phyloP scores from a whole-genome alignment of 64 coral and sea anemone species.

The Astreopora myriophthalma region DNA sequence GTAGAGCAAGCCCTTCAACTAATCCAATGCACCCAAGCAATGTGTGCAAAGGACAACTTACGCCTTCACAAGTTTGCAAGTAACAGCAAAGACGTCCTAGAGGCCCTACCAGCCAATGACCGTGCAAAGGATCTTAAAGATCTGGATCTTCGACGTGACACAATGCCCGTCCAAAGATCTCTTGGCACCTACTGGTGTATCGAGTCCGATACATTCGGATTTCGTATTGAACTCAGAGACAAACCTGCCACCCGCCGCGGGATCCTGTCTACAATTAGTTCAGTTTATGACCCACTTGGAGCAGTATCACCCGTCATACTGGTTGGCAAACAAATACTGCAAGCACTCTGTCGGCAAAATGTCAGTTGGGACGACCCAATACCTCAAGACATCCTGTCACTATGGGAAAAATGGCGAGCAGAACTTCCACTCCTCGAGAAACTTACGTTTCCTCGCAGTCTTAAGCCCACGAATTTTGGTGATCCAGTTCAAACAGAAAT shows the following conservation, averaged over 20 bases:
- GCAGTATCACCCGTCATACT: slow-evolving; percentile 25
- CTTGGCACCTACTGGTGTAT: slow-evolving; percentile 69
- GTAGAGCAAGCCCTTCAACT: not conserved
- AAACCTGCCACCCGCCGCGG: slow-evolving; percentile 9
- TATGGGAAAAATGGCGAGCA: slow-evolving; percentile 63
- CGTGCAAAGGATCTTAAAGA: slow-evolving; percentile 38
- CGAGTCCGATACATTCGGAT: slow-evolving; percentile 49
- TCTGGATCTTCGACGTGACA: slow-evolving; percentile 33
- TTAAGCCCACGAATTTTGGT: slow-evolving; percentile 43
- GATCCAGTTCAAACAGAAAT: slow-evolving; percentile 1
- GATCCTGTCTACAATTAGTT: slow-evolving; percentile 38
- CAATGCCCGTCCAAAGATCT: slow-evolving; percentile 40
- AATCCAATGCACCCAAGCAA: slow-evolving; percentile 3
- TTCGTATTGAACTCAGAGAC: slow-evolving; percentile 41
- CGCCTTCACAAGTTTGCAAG: slow-evolving; percentile 56
- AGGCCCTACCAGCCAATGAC: not conserved
- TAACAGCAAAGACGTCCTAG: slow-evolving; percentile 18
- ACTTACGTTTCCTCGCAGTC: not conserved
- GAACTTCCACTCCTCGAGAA: slow-evolving; percentile 40
- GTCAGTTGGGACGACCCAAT: slow-evolving; percentile 32
- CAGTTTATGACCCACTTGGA: slow-evolving; percentile 26
- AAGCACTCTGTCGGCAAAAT: slow-evolving; percentile 20
- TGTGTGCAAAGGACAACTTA: slow-evolving; percentile 37
- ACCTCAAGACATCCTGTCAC: slow-evolving; percentile 1
- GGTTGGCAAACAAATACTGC: slow-evolving; percentile 33